phyloP scores from a whole-genome alignment of 2,113 vertebrate genomes.

The Manacus vitellinus region DNA sequence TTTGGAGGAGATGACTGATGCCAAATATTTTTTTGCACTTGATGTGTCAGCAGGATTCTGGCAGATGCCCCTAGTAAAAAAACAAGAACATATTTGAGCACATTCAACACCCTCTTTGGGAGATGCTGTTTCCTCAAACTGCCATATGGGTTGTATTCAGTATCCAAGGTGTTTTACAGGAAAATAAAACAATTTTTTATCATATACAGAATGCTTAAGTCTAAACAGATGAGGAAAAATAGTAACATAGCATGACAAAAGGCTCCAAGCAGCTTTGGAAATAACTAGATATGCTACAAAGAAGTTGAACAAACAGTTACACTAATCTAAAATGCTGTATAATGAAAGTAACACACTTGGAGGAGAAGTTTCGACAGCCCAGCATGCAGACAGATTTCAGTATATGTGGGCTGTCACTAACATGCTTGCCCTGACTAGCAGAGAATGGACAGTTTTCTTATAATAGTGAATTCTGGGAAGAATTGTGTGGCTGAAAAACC shows the following conservation, averaged over 20 bases:
- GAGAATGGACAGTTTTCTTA: neutral
- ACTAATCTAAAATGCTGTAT: neutral
- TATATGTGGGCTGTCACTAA: neutral
- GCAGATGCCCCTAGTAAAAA: slow-evolving; percentile 58
- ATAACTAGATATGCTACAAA: neutral
- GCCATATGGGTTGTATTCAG: slow-evolving; percentile 58
- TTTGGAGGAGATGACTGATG: slow-evolving; percentile 38
- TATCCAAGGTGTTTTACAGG: slow-evolving; percentile 59
- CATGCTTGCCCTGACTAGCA: neutral
- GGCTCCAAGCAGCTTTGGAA: slow-evolving; percentile 29
- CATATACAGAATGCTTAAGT: slow-evolving; percentile 18
- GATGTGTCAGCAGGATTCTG: slow-evolving; percentile 58
- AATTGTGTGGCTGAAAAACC: neutral
- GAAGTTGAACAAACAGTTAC: slow-evolving; percentile 9
- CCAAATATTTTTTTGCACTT: slow-evolving; percentile 55
- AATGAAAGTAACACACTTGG: slow-evolving; percentile 8
- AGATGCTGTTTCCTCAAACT: slow-evolving; percentile 50
- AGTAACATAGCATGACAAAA: slow-evolving; percentile 25
- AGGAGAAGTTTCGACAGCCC: neutral
- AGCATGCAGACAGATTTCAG: neutral
- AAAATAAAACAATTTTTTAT: slow-evolving; percentile 63
- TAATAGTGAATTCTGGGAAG: neutral
- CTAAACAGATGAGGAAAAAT: slow-evolving; percentile 49
- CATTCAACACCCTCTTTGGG: slow-evolving; percentile 67
- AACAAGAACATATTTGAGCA: slow-evolving; percentile 58